phyloP scores from a whole-genome alignment of 2,797 vertebrate genomes.

The Eulemur albifrons region DNA sequence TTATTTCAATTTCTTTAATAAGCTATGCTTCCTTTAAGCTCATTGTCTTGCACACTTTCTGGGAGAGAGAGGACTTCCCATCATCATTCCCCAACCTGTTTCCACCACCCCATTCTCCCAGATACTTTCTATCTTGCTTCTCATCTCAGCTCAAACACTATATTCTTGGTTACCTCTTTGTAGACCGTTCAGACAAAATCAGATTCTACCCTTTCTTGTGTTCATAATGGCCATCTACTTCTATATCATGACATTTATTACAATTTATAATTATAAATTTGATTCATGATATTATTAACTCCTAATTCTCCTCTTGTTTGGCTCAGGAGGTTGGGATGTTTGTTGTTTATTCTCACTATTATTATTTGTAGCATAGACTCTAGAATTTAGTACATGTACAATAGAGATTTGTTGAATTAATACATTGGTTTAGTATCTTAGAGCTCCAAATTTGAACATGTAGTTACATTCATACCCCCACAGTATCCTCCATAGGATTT shows the following conservation, averaged over 20 bases:
- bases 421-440: neutral
- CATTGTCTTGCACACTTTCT: neutral
- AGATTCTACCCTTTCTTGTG: neutral
- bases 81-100: neutral
- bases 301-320: neutral
- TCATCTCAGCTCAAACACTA: neutral
- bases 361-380: neutral
- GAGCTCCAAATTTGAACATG: neutral
- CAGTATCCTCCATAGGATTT: neutral
- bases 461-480: neutral
- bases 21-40: neutral
- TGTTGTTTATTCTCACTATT: neutral
- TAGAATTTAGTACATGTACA: neutral
- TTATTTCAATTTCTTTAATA: neutral
- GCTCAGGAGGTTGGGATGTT: neutral
- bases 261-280: neutral
- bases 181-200: neutral
- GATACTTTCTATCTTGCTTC: neutral
- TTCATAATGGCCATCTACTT: neutral
- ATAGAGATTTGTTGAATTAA: neutral
- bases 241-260: neutral
- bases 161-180: neutral
- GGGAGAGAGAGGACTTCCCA: accelerated
- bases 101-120: no score
- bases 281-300: neutral